Evolutionary conservation across 2,113 vertebrate genomes (phyloP), one percentile per base, ranked within the genome.

Genomic region (Haliaeetus leucogaster): DNA sequence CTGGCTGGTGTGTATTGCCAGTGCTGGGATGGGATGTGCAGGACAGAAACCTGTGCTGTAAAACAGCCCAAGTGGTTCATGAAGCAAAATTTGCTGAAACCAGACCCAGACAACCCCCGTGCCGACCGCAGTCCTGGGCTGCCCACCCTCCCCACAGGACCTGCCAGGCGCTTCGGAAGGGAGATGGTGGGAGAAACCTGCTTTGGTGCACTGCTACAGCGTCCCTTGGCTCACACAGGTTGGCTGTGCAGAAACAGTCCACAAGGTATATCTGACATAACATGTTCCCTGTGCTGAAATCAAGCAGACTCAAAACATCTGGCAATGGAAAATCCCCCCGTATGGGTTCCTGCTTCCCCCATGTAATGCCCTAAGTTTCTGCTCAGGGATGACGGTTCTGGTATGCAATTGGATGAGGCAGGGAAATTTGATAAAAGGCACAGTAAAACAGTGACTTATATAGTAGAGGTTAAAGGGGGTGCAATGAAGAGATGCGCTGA

Each of bases 321-420:
- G 25, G n/a, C 42, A 71, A 4, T 8, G 25, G 47, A 40, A 86
- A 76, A 71, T n/a, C 17, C 15, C 13, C 27, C 29, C 2, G 0
- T 32, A 21, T 0, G 1, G 40, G n/a, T 56, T 89, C 32, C 29
- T 1, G 0, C 17, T 89, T 89, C 34, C 13, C 20, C 8, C 43
- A 10, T 21, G 8, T 53, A 52, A 62, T 55, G 22, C 38, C 20
- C 38, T 13, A 38, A 79, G 30, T 56, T 77, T 76, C 61, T 90
- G 21, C 40, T 43, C 0, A 0, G 61, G 47, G 56, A 29, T 2
- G 4, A 29, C 0, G 0, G 34, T 56, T 43, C 40, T 30, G 34
- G 34, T 19, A 13, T n/a, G 40, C 12, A 74, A 62, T 8, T 34
- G 21, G 52, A 47, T 74, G 42, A 27, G 36, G 59, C 7, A 21